These are phyloP conservation scores for Chalcosyrphus nemorum DNA, from an alignment of 2,888 invertebrate genomes.

Conservation along the genomic window DNA sequence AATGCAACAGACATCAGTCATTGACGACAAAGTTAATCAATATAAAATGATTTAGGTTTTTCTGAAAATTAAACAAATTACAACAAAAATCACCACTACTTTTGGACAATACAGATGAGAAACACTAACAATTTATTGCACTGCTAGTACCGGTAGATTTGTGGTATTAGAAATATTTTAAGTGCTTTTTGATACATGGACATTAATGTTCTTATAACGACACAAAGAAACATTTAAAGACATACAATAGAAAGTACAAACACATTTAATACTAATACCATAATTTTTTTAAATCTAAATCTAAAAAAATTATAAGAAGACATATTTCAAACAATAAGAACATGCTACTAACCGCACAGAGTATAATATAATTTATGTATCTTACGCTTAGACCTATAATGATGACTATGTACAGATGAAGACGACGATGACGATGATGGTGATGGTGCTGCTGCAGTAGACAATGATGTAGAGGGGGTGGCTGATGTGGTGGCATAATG, in stretches of 20 bases:
- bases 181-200: constrained; percentile 41
- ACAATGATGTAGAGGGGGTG: constrained; percentile 75
- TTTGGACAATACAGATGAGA: constrained; percentile 6
- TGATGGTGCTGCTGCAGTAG: constrained; percentile 64
- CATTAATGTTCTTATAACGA: constrained; percentile 26
- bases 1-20: neutral
- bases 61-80: constrained; percentile 14
- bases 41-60: neutral
- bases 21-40: neutral
- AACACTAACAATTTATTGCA: constrained; percentile 67
- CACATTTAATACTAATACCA: constrained; percentile 61
- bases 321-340: constrained; percentile 47
- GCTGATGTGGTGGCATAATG: constrained; percentile 75
- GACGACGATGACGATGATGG: constrained; percentile 66
- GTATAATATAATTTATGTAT: constrained; percentile 82
- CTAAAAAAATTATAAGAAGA: constrained; percentile 30
- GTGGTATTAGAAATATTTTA: constrained; percentile 59
- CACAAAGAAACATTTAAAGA: constrained; percentile 41
- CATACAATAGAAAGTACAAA: constrained; percentile 55
- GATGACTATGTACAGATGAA: constrained; percentile 76
- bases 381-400: constrained; percentile 79
- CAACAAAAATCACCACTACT: constrained; percentile 43
- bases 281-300: constrained; percentile 38
- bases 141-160: constrained; percentile 61
- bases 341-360: constrained; percentile 79